Conservation (phyloP, 1,140 invertebrate genomes). For the Drosophila grimshawi region DNA sequence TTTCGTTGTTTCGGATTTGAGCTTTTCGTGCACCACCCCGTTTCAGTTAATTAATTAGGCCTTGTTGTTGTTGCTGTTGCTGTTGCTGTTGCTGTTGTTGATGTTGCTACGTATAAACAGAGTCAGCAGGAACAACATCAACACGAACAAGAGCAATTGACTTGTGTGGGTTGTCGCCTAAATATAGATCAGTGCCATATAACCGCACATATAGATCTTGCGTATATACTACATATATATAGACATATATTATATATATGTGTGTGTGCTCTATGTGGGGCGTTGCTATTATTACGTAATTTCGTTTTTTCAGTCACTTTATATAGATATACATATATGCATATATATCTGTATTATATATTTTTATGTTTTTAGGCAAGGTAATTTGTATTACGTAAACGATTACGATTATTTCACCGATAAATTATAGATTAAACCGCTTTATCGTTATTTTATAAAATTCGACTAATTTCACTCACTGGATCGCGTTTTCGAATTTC, state of each 20-base stretch:
- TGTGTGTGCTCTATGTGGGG: constrained; percentile 55
- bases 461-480: constrained; percentile 31
- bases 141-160: constrained; percentile 63
- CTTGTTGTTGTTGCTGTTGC: constrained; percentile 36
- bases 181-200: constrained; percentile 74
- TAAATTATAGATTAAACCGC: not conserved
- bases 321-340: not conserved
- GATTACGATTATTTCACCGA: not conserved
- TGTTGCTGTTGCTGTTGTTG: constrained; percentile 41
- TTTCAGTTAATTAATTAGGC: constrained; percentile 67
- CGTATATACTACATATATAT: constrained; percentile 22
- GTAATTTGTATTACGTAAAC: constrained; percentile 45
- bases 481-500: constrained; percentile 19
- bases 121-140: constrained; percentile 8
- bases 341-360: constrained; percentile 1
- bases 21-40: constrained; percentile 53
- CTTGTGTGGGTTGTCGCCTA: constrained; percentile 79
- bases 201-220: constrained; percentile 36
- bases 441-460: constrained; percentile 9
- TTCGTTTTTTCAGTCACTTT: constrained; percentile 50
- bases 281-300: constrained; percentile 78
- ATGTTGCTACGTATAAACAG: constrained; percentile 52
- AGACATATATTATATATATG: constrained; percentile 3
- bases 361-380: constrained; percentile 20
- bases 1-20: constrained; percentile 46